A percentile compares a stretch with the other conserved stretches of the same genome.
phyloP scores from a whole-genome alignment of 2,888 invertebrate genomes.

The Artemia sinica region DNA sequence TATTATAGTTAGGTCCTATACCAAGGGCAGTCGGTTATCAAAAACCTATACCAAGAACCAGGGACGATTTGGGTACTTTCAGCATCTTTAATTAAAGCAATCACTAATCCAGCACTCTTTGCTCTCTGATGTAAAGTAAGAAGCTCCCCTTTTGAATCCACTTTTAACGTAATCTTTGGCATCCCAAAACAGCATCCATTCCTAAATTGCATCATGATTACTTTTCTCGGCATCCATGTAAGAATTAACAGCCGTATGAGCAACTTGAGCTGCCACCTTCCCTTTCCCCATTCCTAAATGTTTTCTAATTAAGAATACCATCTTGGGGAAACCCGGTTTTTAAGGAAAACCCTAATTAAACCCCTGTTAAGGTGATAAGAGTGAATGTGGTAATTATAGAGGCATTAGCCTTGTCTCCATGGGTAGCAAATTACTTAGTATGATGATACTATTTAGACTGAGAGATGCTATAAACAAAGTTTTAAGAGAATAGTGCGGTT shows the following conservation, averaged over 20 bases:
- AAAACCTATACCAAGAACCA: too few species aligned
- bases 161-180: conserved; percentile 68
- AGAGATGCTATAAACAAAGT: too few species aligned
- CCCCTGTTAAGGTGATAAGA: too few species aligned
- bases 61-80: conserved; percentile 80
- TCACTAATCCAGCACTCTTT: conserved; percentile 46
- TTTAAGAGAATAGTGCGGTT: too few species aligned
- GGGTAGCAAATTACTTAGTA: too few species aligned
- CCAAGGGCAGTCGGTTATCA: conserved; percentile 81
- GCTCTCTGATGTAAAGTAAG: conserved; percentile 50
- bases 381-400: too few species aligned
- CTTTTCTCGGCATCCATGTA: conserved; percentile 51
- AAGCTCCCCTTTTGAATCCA: conserved; percentile 55
- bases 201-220: conserved; percentile 42
- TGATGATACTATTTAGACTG: too few species aligned
- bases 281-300: conserved; percentile 83
- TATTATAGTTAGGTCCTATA: conserved; percentile 67
- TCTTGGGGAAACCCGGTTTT: too few species aligned
- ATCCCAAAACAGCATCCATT: conserved; percentile 56
- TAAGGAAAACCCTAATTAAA: too few species aligned
- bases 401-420: too few species aligned
- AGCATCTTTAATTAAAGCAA: conserved; percentile 65
- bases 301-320: conserved; percentile 66
- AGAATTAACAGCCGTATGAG: conserved; percentile 72
- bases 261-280: conserved; percentile 79